Conservation (phyloP, 2,797 vertebrate genomes). For the Distichodus sexfasciatus region DNA sequence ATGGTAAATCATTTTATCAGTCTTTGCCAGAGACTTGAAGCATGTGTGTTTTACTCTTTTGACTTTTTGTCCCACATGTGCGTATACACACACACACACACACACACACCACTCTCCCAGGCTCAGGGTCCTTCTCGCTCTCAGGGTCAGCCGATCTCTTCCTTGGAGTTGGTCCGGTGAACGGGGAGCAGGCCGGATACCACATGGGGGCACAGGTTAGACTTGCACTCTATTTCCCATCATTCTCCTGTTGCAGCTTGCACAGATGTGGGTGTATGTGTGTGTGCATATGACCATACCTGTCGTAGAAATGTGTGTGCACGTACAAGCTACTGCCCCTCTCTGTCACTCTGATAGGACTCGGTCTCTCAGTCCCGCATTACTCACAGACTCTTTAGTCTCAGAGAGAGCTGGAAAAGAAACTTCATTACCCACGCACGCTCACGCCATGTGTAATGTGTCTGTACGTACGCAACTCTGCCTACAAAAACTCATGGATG, state of each 20-base stretch:
- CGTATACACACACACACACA: conserved; percentile 2
- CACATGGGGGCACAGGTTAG: conserved; percentile 72
- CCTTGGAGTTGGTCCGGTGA: conserved; percentile 86
- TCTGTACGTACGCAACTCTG: too few relatives aligned
- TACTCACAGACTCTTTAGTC: conserved; percentile 74
- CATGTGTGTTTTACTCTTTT: neutral
- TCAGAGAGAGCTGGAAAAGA: conserved; percentile 75
- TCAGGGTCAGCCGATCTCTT: conserved; percentile 90
- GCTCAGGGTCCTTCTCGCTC: conserved; percentile 90
- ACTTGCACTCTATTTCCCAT: neutral
- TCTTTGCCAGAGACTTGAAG: neutral
- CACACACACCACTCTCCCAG: conserved; percentile 56
- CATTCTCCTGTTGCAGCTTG: neutral
- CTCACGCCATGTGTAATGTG: too few relatives aligned
- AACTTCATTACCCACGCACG: conserved; percentile 25
- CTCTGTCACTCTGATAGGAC: conserved; percentile 65
- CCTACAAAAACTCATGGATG: too few relatives aligned
- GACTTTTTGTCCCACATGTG: conserved; percentile 11
- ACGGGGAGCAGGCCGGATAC: conserved; percentile 84
- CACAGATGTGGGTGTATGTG: neutral
- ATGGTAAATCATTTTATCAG: too few relatives aligned
- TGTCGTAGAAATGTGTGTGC: neutral
- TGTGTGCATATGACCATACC: neutral
- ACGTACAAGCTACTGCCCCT: conserved; percentile 17
- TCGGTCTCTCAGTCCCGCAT: conserved; percentile 70